Percentiles rank a stretch among this genome's conserved stretches.
phyloP scores from a whole-genome alignment of 2,113 vertebrate species.

The Rhynchopsitta pachyrhyncha region DNA sequence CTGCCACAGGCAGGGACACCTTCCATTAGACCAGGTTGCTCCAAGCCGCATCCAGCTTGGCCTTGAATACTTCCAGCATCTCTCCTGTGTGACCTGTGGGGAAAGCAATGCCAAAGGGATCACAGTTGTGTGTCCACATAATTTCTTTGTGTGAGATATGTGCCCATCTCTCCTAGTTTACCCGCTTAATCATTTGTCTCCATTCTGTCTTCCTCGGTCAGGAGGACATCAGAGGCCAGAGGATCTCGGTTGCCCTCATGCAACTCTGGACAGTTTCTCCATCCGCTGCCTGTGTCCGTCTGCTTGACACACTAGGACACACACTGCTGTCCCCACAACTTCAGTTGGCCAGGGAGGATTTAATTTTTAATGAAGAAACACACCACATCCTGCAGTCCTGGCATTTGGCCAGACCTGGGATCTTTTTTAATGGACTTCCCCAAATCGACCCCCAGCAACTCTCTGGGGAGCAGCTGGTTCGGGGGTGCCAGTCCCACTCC shows the following conservation, averaged over 20 bases:
- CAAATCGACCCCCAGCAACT: background rate
- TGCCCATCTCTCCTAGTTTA: background rate
- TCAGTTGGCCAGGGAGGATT: background rate
- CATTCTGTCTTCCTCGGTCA: background rate
- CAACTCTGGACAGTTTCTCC: background rate
- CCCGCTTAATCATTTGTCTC: background rate
- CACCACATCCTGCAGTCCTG: accelerated
- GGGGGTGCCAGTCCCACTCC: background rate
- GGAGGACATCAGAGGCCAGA: background rate
- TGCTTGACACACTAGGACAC: accelerated
- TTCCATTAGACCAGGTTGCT: background rate
- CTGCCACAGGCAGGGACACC: background rate
- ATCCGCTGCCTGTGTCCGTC: background rate
- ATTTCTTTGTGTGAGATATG: background rate
- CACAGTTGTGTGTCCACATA: background rate
- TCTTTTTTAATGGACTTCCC: background rate
- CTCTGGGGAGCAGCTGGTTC: background rate
- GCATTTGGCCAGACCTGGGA: accelerated
- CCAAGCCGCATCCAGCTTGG: background rate
- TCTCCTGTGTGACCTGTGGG: background rate
- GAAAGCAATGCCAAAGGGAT: background rate
- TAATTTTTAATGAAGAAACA: background rate
- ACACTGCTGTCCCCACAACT: background rate
- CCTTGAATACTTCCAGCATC: background rate
- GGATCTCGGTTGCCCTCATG: background rate